A percentile compares a stretch with the other conserved stretches of the same genome.
Conservation (phyloP, 2,888 invertebrate species). For the Metopia argyrocephala region DNA sequence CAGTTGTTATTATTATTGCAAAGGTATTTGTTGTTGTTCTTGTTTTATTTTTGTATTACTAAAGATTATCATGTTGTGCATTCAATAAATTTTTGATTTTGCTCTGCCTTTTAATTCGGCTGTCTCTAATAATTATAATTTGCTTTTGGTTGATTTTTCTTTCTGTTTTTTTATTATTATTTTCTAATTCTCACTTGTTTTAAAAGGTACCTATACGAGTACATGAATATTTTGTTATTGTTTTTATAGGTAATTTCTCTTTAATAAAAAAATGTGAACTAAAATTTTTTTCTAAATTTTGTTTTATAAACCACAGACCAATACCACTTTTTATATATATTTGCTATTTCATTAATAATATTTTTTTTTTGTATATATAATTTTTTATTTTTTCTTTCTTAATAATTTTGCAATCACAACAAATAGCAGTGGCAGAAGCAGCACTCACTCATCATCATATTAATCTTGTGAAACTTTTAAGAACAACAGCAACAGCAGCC, state of each 20-base stretch:
- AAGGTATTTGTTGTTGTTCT: conserved; percentile 18
- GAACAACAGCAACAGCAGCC: not conserved
- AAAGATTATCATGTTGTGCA: not conserved
- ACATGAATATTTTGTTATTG: not conserved
- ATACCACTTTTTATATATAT: not conserved
- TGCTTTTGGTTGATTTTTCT: not conserved
- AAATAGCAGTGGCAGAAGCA: not conserved
- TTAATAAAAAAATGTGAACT: not conserved
- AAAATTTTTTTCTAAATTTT: not conserved
- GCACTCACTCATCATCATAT: not conserved
- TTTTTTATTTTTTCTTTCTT: conserved; percentile 34
- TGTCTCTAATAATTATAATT: not conserved
- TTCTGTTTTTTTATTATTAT: too few relatives aligned
- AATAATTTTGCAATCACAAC: conserved; percentile 49
- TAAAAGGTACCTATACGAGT: not conserved
- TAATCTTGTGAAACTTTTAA: not conserved
- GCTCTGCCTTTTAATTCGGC: not conserved
- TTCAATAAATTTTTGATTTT: conserved; percentile 17
- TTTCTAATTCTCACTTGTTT: not conserved
- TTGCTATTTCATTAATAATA: not conserved
- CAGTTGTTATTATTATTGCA: not conserved
- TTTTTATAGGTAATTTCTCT: not conserved
- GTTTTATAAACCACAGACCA: not conserved
- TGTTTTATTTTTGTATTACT: not conserved
- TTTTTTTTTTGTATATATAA: conserved; percentile 9